Conservation (phyloP, 1,140 invertebrate species). For the Orchestia grillus region DNA sequence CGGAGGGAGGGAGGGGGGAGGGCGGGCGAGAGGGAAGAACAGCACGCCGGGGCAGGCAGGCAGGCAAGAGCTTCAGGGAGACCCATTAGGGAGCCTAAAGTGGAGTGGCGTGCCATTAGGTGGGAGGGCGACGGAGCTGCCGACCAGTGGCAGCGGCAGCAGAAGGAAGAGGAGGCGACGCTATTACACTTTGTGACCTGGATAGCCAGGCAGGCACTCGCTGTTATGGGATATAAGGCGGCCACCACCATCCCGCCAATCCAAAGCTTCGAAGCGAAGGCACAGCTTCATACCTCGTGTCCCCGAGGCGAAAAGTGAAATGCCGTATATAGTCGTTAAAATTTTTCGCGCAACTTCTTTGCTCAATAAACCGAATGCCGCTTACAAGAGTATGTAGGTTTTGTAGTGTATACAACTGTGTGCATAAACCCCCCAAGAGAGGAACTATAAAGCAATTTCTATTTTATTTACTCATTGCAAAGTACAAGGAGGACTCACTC, state of each 20-base stretch:
- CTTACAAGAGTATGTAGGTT: neutral
- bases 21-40: neutral
- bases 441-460: neutral
- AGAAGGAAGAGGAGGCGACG: slow-evolving; percentile 9
- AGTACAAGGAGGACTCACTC: neutral
- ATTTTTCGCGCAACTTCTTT: neutral
- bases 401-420: neutral
- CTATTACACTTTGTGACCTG: slow-evolving; percentile 37
- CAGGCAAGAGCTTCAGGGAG: slow-evolving; percentile 56
- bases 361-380: neutral
- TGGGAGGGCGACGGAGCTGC: slow-evolving; percentile 39
- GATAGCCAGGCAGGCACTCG: slow-evolving; percentile 29
- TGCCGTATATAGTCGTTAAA: neutral
- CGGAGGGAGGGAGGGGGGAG: neutral
- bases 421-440: neutral
- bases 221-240: slow-evolving; percentile 32
- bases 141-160: slow-evolving; percentile 12
- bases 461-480: neutral
- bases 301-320: neutral
- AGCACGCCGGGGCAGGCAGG: slow-evolving; percentile 4
- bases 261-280: neutral
- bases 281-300: neutral
- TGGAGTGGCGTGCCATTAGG: slow-evolving; percentile 56
- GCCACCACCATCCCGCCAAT: neutral
- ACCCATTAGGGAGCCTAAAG: slow-evolving; percentile 56